These are phyloP conservation scores for Odontocerum albicorne DNA, from an alignment of 2,888 invertebrate species.

Conservation along the genomic window DNA sequence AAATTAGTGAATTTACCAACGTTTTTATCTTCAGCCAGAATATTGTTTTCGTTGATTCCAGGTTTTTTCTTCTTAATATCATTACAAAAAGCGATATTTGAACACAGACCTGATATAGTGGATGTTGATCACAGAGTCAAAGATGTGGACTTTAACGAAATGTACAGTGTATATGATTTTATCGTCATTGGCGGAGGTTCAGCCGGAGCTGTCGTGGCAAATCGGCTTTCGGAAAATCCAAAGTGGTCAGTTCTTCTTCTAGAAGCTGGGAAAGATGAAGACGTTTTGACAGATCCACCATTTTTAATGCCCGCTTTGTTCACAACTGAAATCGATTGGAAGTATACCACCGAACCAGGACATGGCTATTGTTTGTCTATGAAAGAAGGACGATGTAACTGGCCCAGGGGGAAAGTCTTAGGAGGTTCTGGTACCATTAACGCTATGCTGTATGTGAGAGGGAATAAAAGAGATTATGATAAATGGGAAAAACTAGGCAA, in stretches of 20 bases:
- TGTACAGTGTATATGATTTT: conserved; percentile 72
- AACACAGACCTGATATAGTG: conserved; percentile 71
- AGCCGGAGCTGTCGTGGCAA: conserved; percentile 79
- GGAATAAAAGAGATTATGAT: conserved; percentile 83
- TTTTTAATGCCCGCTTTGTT: conserved; percentile 71
- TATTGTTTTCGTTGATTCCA: conserved; percentile 65
- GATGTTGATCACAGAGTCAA: conserved; percentile 65
- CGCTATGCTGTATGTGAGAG: conserved; percentile 87
- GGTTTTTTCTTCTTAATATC: conserved; percentile 65
- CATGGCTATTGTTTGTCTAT: conserved; percentile 68
- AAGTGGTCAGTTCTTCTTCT: conserved; percentile 73
- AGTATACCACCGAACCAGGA: conserved; percentile 75
- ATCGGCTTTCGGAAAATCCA: conserved; percentile 72
- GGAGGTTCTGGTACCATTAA: conserved; percentile 84
- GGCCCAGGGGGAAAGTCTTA: conserved; percentile 79
- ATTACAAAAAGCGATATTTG: conserved; percentile 63
- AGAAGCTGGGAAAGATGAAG: conserved; percentile 80
- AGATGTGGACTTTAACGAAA: conserved; percentile 54
- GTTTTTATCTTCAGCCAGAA: conserved; percentile 62
- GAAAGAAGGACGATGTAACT: conserved; percentile 65
- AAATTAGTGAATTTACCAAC: conserved; percentile 36
- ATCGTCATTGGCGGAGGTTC: conserved; percentile 81
- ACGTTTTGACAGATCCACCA: conserved; percentile 71
- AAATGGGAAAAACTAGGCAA: conserved; percentile 77
- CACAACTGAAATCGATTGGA: conserved; percentile 77